Conservation (phyloP, 2,888 invertebrate species). For the Eurytoma californica region DNA sequence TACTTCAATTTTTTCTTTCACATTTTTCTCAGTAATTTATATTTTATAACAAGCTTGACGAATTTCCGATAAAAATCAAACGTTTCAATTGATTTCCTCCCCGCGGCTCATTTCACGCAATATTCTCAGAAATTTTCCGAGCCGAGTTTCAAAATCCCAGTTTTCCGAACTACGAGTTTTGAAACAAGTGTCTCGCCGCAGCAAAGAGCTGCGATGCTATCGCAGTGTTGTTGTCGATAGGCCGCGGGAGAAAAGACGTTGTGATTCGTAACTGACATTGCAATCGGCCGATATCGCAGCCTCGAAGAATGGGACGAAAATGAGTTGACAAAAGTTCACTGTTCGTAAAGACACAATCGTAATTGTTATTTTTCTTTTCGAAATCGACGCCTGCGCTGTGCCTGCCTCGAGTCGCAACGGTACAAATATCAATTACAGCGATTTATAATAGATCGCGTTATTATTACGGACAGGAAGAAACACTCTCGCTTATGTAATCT, state of each 20-base stretch:
- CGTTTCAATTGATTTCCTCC: too few relatives aligned
- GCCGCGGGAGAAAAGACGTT: too few relatives aligned
- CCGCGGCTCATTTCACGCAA: too few relatives aligned
- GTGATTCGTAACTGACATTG: background rate
- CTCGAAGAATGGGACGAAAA: background rate
- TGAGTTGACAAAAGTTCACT: conserved; percentile 18
- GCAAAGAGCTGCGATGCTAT: background rate
- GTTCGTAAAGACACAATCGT: conserved; percentile 16
- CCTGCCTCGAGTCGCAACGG: background rate
- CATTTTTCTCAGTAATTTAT: too few relatives aligned
- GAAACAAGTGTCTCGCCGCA: background rate
- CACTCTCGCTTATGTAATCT: too few relatives aligned
- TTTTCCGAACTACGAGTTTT: background rate
- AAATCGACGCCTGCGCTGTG: background rate
- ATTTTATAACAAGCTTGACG: too few relatives aligned
- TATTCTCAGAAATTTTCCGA: too few relatives aligned
- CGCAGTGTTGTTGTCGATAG: background rate
- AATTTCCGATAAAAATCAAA: too few relatives aligned
- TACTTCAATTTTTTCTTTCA: too few relatives aligned
- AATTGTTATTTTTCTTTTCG: background rate
- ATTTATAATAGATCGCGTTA: background rate
- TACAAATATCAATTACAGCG: conserved; percentile 16
- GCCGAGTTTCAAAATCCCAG: background rate
- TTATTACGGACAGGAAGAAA: background rate
- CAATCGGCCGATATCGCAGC: background rate